These are phyloP conservation scores for Psilopsiagon aymara DNA, from an alignment of 2,113 vertebrate species.

Conservation along the genomic window DNA sequence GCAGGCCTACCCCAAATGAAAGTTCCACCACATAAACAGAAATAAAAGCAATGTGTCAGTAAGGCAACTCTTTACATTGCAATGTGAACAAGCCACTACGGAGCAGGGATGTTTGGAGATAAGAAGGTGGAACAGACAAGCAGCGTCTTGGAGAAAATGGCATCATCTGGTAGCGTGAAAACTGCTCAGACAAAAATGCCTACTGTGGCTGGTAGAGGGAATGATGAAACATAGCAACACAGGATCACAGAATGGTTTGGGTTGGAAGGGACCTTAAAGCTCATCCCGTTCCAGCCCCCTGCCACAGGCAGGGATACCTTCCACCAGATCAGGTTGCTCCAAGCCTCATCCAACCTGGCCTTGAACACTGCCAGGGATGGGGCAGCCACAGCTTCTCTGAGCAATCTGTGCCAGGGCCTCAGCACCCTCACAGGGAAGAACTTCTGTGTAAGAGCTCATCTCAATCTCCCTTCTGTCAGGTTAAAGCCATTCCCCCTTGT, in stretches of 20 bases:
- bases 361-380: too few relatives aligned
- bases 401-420: too few relatives aligned
- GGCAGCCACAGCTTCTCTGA: background rate
- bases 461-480: background rate
- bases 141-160: background rate
- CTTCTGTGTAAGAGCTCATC: too few relatives aligned
- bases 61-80: background rate
- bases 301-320: background rate
- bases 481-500: background rate
- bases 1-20: background rate
- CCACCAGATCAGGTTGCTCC: background rate
- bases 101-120: background rate
- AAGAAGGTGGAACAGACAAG: background rate
- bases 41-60: background rate
- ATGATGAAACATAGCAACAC: background rate
- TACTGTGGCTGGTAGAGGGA: fast-evolving
- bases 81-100: background rate
- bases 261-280: background rate
- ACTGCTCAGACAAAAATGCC: background rate
- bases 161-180: background rate
- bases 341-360: too few relatives aligned
- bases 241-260: background rate
- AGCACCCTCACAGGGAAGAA: too few relatives aligned
- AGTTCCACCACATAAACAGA: background rate
- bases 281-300: background rate